Conservation (phyloP, 2,797 vertebrate species). For the Enteromius thamalakanensis region DNA sequence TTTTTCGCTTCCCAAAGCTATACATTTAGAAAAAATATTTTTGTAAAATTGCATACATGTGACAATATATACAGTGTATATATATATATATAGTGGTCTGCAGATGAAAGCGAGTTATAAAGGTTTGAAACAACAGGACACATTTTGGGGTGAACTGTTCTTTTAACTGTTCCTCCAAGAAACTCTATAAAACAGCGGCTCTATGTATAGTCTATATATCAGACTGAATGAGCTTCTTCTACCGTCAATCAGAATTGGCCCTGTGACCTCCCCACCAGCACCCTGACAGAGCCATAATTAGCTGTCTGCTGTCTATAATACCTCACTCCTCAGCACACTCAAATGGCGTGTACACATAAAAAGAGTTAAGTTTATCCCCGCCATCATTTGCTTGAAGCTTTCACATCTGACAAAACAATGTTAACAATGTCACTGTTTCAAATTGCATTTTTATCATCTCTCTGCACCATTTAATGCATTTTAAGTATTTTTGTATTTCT, state of each 20-base stretch:
- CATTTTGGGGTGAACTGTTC: background rate
- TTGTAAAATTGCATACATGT: background rate
- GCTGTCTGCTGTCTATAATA: constrained; percentile 52
- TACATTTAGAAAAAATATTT: background rate
- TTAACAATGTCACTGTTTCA: constrained; percentile 25
- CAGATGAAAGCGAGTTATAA: background rate
- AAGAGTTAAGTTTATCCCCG: background rate
- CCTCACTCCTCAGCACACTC: constrained; percentile 29
- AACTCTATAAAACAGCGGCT: background rate
- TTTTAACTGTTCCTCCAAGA: background rate
- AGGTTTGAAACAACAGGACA: background rate
- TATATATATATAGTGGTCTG: too few relatives aligned
- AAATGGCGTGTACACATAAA: background rate
- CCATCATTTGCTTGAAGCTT: background rate
- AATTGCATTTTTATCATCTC: constrained; percentile 11
- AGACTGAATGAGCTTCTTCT: constrained; percentile 64
- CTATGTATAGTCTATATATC: constrained; percentile 37
- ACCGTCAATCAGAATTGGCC: constrained; percentile 53
- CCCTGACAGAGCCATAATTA: constrained; percentile 63
- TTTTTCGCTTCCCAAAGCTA: background rate
- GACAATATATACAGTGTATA: too few relatives aligned
- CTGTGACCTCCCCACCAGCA: constrained; percentile 62
- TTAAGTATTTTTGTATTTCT: constrained; percentile 31
- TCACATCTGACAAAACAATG: constrained; percentile 4
- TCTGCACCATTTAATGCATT: constrained; percentile 21